phyloP scores from a whole-genome alignment of 1,140 invertebrate genomes.

The Drosophila funebris region DNA sequence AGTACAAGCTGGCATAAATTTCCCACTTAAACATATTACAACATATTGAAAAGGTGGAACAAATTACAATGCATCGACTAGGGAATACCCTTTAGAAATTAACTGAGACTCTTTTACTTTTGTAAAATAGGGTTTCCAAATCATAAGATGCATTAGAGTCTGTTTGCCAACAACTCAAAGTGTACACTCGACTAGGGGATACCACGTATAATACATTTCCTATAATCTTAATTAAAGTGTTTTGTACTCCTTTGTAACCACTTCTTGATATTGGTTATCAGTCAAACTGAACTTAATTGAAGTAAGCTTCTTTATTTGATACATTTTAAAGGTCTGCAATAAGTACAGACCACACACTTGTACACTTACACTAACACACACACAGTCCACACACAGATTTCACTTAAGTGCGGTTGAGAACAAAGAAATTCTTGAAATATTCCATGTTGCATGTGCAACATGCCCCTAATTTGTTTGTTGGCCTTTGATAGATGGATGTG shows the following conservation, averaged over 20 bases:
- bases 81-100: too few species aligned
- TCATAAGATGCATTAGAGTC: too few species aligned
- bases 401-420: constrained; percentile 38
- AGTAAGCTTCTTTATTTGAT: not conserved
- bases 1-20: constrained; percentile 37
- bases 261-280: not conserved
- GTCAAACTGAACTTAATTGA: not conserved
- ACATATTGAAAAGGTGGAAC: too few species aligned
- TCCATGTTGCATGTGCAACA: constrained; percentile 12
- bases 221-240: too few species aligned
- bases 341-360: not conserved
- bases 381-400: not conserved
- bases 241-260: not conserved
- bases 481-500: constrained; percentile 34
- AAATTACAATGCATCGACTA: too few species aligned
- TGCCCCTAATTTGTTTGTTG: constrained; percentile 27
- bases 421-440: constrained; percentile 50
- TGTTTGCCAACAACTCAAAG: too few species aligned
- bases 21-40: too few species aligned
- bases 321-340: not conserved
- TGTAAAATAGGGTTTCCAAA: too few species aligned
- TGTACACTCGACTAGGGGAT: too few species aligned
- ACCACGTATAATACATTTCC: too few species aligned
- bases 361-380: not conserved
- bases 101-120: too few species aligned